Evolutionary conservation across 2,797 vertebrate genomes (phyloP).

Genomic region (Tragopan temminckii): DNA sequence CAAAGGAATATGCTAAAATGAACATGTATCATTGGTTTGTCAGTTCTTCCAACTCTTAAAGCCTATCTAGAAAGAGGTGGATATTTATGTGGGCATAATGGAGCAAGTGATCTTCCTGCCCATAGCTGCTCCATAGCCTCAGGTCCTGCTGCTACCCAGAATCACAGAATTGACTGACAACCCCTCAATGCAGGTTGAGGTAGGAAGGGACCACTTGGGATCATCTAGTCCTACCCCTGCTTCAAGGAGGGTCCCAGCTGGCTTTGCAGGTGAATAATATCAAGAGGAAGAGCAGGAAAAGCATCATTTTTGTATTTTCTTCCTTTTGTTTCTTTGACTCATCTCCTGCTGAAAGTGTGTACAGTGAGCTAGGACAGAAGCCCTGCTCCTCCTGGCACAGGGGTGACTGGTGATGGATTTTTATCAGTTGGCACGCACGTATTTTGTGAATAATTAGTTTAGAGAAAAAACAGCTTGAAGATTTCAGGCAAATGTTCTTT

Average conservation of each 20-base stretch:
- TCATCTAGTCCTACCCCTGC: no score
- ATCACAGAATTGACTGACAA: no score
- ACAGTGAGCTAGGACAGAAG: not conserved
- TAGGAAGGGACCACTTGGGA: no score
- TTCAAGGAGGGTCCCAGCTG: not conserved
- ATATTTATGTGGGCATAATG: not conserved
- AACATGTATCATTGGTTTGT: not conserved
- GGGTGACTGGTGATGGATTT: not conserved
- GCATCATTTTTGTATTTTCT: not conserved
- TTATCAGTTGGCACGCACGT: not conserved
- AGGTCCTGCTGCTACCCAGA: not conserved
- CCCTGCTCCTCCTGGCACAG: not conserved
- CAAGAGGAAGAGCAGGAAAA: not conserved
- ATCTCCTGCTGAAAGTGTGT: not conserved
- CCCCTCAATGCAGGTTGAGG: no score
- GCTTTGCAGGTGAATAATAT: not conserved
- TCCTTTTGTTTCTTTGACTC: not conserved
- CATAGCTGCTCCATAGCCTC: not conserved
- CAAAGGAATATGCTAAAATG: not conserved
- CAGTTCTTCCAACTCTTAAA: not conserved
- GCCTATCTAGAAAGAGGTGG: not conserved
- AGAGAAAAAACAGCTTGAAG: not conserved
- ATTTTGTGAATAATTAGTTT: constrained; percentile 16
- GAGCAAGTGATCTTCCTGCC: not conserved
- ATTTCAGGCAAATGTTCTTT: not conserved